Conservation (phyloP, 2,888 invertebrate genomes). For the Dastarcus helophoroides region DNA sequence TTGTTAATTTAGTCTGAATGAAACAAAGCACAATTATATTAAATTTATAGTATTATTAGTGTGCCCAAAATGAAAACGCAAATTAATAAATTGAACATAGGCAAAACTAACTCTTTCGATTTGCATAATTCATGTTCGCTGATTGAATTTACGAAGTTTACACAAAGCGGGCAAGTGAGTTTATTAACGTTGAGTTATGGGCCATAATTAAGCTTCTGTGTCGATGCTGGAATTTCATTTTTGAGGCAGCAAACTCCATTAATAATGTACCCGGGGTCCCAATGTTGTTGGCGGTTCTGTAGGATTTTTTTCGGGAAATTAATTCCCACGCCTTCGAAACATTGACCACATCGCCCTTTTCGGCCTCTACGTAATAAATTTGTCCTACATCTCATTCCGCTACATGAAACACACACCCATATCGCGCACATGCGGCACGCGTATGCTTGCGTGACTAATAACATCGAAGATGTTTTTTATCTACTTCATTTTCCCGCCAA, state of each 20-base stretch:
- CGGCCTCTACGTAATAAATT: conserved; percentile 26
- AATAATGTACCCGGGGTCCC: conserved; percentile 9
- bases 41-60: too few species aligned
- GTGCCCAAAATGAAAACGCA: conserved; percentile 3
- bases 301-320: conserved; percentile 13
- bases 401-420: conserved; percentile 26
- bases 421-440: conserved; percentile 14
- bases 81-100: conserved; percentile 8
- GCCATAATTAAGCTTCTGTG: conserved; percentile 10
- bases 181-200: conserved; percentile 15
- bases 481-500: neutral
- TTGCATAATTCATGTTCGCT: conserved; percentile 8
- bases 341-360: conserved; percentile 21
- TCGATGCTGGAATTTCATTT: conserved; percentile 9
- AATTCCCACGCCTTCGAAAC: conserved; percentile 22
- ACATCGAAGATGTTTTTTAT: neutral
- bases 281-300: conserved; percentile 4
- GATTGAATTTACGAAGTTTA: conserved; percentile 6
- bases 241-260: conserved; percentile 11
- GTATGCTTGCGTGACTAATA: conserved; percentile 4
- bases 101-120: conserved; percentile 7
- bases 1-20: too few species aligned
- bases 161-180: conserved; percentile 6
- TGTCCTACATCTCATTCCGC: conserved; percentile 32
- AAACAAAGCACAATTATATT: too few species aligned